phyloP scores from a whole-genome alignment of 2,113 vertebrate genomes.

The Theristicus caerulescens region DNA sequence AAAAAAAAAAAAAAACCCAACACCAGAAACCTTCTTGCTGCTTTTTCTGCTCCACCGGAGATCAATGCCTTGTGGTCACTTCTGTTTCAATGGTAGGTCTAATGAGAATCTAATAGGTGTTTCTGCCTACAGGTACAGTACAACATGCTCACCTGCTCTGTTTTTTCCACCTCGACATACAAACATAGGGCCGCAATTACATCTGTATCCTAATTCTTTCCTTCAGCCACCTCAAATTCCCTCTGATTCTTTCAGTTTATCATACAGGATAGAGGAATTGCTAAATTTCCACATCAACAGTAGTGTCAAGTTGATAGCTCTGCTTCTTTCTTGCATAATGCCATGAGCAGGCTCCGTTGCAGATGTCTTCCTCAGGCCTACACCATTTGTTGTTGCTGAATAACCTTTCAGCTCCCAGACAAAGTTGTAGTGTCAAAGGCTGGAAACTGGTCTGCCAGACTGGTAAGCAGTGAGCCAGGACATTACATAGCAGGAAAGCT shows the following conservation, averaged over 20 bases:
- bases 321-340: neutral
- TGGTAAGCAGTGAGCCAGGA: neutral
- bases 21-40: neutral
- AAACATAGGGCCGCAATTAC: neutral
- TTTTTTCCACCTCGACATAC: neutral
- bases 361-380: neutral
- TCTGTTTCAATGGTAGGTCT: neutral
- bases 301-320: neutral
- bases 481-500: neutral
- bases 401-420: neutral
- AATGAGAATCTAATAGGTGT: neutral
- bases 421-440: neutral
- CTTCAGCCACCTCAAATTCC: neutral
- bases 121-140: neutral
- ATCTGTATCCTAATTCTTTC: neutral
- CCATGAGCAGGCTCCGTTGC: neutral
- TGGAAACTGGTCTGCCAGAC: neutral
- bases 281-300: neutral
- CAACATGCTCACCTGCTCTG: neutral
- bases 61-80: rapidly evolving
- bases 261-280: neutral
- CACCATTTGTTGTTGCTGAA: neutral
- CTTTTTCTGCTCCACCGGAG: neutral
- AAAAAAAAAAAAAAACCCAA: neutral
- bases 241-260: neutral